Percentiles rank a stretch among this genome's conserved stretches.
Evolutionary conservation across 2,797 vertebrate genomes (phyloP).

Genomic region (Gallirallus australis): DNA sequence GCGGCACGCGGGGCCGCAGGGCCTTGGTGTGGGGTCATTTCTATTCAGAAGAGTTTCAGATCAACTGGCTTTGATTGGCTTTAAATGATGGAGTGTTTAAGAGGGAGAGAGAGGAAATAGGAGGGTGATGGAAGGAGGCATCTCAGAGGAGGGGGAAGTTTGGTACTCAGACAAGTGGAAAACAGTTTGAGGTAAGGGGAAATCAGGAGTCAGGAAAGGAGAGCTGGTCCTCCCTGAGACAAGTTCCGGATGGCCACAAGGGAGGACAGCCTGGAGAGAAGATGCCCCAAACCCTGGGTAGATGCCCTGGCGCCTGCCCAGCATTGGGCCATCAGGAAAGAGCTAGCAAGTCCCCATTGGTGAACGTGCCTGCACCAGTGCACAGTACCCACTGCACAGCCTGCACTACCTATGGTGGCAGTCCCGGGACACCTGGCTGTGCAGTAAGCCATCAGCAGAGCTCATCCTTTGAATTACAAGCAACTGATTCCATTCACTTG

Average conservation of each 20-base stretch:
- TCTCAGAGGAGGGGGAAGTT: neutral
- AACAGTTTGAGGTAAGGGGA: neutral
- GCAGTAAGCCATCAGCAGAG: neutral
- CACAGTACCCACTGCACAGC: rapidly evolving
- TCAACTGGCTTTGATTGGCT: conserved; percentile 57
- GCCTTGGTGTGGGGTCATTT: conserved; percentile 26
- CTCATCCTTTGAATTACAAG: neutral
- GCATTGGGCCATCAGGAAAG: neutral
- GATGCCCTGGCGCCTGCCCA: neutral
- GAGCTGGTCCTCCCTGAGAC: neutral
- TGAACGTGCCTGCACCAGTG: rapidly evolving
- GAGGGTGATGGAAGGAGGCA: neutral
- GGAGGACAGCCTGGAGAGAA: neutral
- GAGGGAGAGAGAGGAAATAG: conserved; percentile 31
- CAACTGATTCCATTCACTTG: neutral
- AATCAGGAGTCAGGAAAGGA: neutral
- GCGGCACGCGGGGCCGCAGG: rapidly evolving
- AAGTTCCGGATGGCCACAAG: neutral
- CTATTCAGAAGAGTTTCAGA: conserved; percentile 66
- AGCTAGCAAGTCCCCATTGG: rapidly evolving
- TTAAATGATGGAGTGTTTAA: conserved; percentile 67
- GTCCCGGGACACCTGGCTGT: neutral
- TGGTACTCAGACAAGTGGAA: conserved; percentile 29
- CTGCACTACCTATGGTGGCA: rapidly evolving
- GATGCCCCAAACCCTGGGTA: neutral